phyloP scores from a whole-genome alignment of 2,888 invertebrate genomes.

The Labia minor region DNA sequence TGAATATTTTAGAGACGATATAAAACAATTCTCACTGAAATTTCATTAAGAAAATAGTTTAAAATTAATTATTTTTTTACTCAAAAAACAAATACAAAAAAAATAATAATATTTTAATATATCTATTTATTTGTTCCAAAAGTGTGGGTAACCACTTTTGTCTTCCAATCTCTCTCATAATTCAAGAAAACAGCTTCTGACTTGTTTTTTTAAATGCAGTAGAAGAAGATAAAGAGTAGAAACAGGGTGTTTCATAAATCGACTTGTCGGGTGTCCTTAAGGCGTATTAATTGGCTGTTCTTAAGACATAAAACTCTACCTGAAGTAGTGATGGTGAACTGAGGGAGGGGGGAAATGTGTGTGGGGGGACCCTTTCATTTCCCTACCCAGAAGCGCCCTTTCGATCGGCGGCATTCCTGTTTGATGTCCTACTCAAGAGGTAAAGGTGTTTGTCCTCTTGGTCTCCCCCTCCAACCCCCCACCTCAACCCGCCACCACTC shows the following conservation, averaged over 20 bases:
- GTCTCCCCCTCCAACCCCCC: not conserved
- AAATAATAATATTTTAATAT: no score
- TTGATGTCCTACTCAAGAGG: not conserved
- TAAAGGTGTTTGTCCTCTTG: conserved; percentile 13
- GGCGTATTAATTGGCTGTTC: conserved; percentile 13
- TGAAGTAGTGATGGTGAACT: not conserved
- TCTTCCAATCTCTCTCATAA: no score
- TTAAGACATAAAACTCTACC: conserved; percentile 13
- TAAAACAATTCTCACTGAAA: no score
- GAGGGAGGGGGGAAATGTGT: not conserved
- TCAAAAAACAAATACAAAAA: no score
- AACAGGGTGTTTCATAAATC: conserved; percentile 13
- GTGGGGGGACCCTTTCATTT: not conserved
- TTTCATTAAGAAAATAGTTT: no score
- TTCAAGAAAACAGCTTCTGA: no score
- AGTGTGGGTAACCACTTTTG: no score
- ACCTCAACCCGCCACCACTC: no score
- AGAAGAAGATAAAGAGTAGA: not conserved
- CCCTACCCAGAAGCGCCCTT: not conserved
- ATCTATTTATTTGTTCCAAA: no score
- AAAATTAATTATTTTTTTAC: no score
- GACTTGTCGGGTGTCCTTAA: not conserved
- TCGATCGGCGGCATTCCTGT: not conserved
- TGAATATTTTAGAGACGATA: no score
- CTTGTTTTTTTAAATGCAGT: not conserved